Percentiles rank a stretch among this genome's conserved stretches.
These are phyloP conservation scores for Enteromius mattozi DNA, from an alignment of 2,797 vertebrate species.

Conservation along the genomic window DNA sequence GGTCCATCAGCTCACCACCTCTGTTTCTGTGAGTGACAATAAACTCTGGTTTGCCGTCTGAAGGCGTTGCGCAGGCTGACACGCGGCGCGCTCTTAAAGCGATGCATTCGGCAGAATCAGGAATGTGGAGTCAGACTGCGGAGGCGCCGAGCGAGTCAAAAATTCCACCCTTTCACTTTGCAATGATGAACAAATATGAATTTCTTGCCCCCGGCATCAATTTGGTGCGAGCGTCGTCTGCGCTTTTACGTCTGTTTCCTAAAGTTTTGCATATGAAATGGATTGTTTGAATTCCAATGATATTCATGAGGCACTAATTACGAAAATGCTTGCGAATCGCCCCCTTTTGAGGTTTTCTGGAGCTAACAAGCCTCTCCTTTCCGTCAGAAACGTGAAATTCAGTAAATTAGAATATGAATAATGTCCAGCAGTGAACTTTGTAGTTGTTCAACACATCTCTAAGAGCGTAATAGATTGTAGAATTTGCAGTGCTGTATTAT, in stretches of 20 bases:
- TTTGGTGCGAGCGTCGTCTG: slow-evolving; percentile 16
- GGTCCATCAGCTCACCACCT: slow-evolving; percentile 65
- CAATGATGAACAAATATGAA: slow-evolving; percentile 30
- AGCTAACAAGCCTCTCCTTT: slow-evolving; percentile 7
- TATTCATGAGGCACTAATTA: slow-evolving; percentile 44
- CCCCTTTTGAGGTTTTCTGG: slow-evolving; percentile 4
- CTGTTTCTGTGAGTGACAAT: slow-evolving; percentile 66
- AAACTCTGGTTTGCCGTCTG: slow-evolving; percentile 68
- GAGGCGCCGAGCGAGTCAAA: slow-evolving; percentile 8
- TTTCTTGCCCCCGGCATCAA: slow-evolving; percentile 15
- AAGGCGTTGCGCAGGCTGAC: slow-evolving; percentile 60
- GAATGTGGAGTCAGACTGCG: slow-evolving; percentile 20
- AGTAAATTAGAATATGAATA: slow-evolving; percentile 22
- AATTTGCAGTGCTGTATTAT: slow-evolving; percentile 20
- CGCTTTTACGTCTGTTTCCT: slow-evolving; percentile 19
- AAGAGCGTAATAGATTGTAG: background rate
- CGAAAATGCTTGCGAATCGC: slow-evolving; percentile 19
- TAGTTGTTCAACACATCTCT: background rate
- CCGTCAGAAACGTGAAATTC: slow-evolving; percentile 15
- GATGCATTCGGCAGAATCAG: slow-evolving; percentile 56
- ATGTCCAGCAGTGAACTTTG: background rate
- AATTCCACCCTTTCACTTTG: slow-evolving; percentile 35
- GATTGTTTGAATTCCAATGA: slow-evolving; percentile 32
- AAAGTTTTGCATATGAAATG: slow-evolving; percentile 14
- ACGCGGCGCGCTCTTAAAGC: slow-evolving; percentile 61